Base-by-base conservation (phyloP, 2,113 vertebrate genomes). In the Tragelaphus imberbis region DNA sequence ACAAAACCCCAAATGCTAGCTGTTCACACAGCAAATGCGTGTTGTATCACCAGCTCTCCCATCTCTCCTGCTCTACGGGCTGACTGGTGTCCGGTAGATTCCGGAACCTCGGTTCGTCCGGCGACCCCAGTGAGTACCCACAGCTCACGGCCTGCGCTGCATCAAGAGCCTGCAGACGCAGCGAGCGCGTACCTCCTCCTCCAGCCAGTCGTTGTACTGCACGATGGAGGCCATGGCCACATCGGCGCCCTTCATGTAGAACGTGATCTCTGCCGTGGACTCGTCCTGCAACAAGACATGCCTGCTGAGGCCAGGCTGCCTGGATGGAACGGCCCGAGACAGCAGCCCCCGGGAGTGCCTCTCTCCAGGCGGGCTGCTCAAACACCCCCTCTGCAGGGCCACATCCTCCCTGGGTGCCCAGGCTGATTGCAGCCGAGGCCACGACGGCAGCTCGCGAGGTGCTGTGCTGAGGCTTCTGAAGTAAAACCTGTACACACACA, bases 181-280 rank as follows among this genome's bases (percentile, higher is more conserved):
- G n/a, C 0, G 7, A 28, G 55, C 14, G 7, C 84, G 4, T 33
- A 94, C 99, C 99, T 99, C 99, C 95, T 99, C 99, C 79, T 99
- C 99, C 96, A 99, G 96, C 99, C 99, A 99, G 95, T 99, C 99
- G 27, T 99, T 99, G 96, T 99, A 99, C 98, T 99, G 99, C 88
- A 99, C 99, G 80, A 99, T 99, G 98, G 99, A 98, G 89, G 99
- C 99, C 99, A 99, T 99, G n/a, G 99, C 99, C 81, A 99, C 99
- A 63, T 99, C 99, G 1, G 99, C 99, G 0, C 99, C 99, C 97
- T 99, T 99, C 99, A 99, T 99, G 93, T 99, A 99, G 98, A 99
- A 99, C 0, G 99, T 99, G 98, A 99, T 99, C 87, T 99, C 99
- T 61, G 99, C 99, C 0, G 99, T 99, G 71, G 99, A 99, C 98